Conservation (phyloP, 2,797 vertebrate species). For the Rhyacichthys aspro region DNA sequence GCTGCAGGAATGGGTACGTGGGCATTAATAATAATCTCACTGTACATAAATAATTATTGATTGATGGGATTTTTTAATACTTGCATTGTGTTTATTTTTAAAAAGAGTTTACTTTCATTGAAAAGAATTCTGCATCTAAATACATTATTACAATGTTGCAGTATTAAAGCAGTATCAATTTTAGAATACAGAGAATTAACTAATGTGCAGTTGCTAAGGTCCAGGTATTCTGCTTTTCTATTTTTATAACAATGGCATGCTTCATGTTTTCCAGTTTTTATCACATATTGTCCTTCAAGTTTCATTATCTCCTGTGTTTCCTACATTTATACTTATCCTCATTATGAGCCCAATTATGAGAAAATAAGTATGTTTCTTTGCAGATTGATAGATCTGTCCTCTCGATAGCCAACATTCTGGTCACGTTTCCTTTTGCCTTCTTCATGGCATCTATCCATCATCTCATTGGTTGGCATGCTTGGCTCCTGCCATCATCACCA, state of each 20-base stretch:
- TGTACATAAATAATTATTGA: slow-evolving; percentile 23
- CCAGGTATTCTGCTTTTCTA: too few relatives aligned
- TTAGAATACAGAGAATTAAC: too few relatives aligned
- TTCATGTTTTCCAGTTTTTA: too few relatives aligned
- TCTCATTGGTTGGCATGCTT: slow-evolving; percentile 79
- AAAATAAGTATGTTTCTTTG: slow-evolving; percentile 2
- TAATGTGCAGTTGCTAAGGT: too few relatives aligned
- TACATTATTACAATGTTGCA: too few relatives aligned
- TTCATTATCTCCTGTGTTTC: not conserved
- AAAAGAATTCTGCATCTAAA: too few relatives aligned
- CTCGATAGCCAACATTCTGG: slow-evolving; percentile 63
- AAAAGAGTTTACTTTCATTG: too few relatives aligned
- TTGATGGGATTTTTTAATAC: too few relatives aligned
- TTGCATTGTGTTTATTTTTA: too few relatives aligned
- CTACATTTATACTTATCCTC: not conserved
- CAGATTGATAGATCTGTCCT: slow-evolving; percentile 27
- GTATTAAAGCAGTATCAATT: too few relatives aligned
- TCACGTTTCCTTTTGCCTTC: slow-evolving; percentile 71
- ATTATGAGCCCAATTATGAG: slow-evolving; percentile 11
- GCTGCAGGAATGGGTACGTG: slow-evolving; percentile 57
- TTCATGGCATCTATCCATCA: slow-evolving; percentile 79
- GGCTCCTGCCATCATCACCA: slow-evolving; percentile 79
- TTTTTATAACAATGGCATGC: too few relatives aligned
- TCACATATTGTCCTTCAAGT: too few relatives aligned
- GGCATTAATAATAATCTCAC: slow-evolving; percentile 33